phyloP scores from a whole-genome alignment of 2,888 invertebrate genomes.

The Pandemis cinnamomeana region DNA sequence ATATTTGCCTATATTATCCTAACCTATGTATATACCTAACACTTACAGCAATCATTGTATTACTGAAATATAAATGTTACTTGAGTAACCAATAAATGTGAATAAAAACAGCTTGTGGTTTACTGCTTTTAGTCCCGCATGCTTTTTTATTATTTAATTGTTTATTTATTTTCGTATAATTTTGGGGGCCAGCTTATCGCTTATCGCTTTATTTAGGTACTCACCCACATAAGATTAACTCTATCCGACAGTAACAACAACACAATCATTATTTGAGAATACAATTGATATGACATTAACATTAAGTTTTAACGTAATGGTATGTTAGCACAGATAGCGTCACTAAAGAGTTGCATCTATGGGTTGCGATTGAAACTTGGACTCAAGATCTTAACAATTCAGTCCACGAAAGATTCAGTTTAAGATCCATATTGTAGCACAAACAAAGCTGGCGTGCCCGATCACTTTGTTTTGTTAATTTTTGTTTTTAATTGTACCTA shows the following conservation, averaged over 20 bases:
- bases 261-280: background rate
- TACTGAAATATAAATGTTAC: slow-evolving; percentile 67
- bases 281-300: background rate
- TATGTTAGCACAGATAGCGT: background rate
- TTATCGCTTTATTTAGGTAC: slow-evolving; percentile 44
- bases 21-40: slow-evolving; percentile 54
- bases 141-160: slow-evolving; percentile 67
- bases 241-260: background rate
- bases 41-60: slow-evolving; percentile 69
- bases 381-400: background rate
- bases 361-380: background rate
- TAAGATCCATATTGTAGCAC: background rate
- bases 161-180: slow-evolving; percentile 53
- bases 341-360: background rate
- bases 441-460: slow-evolving; percentile 62
- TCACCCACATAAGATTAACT: slow-evolving; percentile 28
- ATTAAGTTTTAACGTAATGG: background rate
- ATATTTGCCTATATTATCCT: slow-evolving; percentile 49
- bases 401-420: background rate
- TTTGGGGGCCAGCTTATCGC: slow-evolving; percentile 69
- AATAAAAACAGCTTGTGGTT: slow-evolving; percentile 80
- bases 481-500: slow-evolving; percentile 59
- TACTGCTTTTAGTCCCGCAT: slow-evolving; percentile 82
- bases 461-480: slow-evolving; percentile 60
- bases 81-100: slow-evolving; percentile 79